Evolutionary conservation across 2,113 vertebrate species (phyloP).

Genomic region (Grus americana): DNA sequence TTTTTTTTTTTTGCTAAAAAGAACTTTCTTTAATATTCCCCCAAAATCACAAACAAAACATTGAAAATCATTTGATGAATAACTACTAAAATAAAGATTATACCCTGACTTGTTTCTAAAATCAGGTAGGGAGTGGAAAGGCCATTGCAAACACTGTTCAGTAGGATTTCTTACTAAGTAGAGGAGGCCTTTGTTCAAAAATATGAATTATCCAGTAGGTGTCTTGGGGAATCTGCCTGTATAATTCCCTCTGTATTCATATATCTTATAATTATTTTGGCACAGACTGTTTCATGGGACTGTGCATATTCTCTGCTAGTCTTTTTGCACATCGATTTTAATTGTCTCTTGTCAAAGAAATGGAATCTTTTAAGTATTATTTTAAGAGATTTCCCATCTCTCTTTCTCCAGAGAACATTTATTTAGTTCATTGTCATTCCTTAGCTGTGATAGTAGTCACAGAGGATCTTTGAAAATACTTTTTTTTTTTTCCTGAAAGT

Average conservation of each 20-base stretch:
- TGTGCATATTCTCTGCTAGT: background rate
- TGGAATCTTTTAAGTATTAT: background rate
- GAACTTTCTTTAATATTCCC: background rate
- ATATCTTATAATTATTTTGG: background rate
- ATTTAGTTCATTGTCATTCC: background rate
- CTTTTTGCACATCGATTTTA: background rate
- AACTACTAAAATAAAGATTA: background rate
- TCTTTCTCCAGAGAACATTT: background rate
- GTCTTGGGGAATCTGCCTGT: background rate
- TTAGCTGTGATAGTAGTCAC: background rate
- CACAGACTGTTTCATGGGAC: background rate
- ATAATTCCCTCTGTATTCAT: background rate
- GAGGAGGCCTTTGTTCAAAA: background rate
- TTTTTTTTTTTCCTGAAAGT: background rate
- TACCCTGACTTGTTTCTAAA: background rate
- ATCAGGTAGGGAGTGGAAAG: background rate
- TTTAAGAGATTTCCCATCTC: background rate
- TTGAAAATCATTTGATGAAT: background rate
- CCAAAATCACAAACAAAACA: background rate
- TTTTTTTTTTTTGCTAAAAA: background rate
- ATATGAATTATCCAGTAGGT: background rate
- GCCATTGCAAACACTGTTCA: background rate
- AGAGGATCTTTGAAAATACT: background rate
- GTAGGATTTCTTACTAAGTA: background rate
- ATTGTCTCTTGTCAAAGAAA: background rate